These are phyloP conservation scores for Morus bassanus DNA, from an alignment of 2,797 vertebrate species.

Conservation along the genomic window DNA sequence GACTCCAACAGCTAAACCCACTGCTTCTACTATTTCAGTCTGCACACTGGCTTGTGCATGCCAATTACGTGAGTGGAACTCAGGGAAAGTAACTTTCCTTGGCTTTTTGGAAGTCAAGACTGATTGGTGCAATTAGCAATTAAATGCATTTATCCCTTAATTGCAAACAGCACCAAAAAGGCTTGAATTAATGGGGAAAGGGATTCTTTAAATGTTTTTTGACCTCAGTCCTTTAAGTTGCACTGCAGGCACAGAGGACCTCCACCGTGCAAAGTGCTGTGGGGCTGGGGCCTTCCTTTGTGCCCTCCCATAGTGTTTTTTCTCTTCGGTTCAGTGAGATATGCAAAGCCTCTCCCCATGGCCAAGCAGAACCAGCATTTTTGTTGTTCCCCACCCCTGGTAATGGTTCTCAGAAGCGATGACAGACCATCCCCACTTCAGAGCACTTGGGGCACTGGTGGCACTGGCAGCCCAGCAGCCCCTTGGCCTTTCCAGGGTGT, in stretches of 20 bases:
- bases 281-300: background rate
- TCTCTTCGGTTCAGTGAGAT: background rate
- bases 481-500: background rate
- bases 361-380: background rate
- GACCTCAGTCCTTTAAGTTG: background rate
- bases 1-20: background rate
- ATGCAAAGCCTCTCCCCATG: rapidly evolving
- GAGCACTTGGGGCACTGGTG: rapidly evolving
- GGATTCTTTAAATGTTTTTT: background rate
- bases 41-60: background rate
- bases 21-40: background rate
- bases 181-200: background rate
- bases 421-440: background rate
- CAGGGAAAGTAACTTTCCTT: background rate
- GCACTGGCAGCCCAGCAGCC: background rate
- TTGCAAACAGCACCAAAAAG: background rate
- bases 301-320: rapidly evolving
- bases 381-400: background rate
- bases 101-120: background rate
- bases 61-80: background rate
- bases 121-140: background rate
- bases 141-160: background rate
- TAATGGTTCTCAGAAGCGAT: background rate
- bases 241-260: rapidly evolving
- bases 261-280: rapidly evolving